Conservation (phyloP, 2,113 vertebrate species). For the Eurystomus gularis region DNA sequence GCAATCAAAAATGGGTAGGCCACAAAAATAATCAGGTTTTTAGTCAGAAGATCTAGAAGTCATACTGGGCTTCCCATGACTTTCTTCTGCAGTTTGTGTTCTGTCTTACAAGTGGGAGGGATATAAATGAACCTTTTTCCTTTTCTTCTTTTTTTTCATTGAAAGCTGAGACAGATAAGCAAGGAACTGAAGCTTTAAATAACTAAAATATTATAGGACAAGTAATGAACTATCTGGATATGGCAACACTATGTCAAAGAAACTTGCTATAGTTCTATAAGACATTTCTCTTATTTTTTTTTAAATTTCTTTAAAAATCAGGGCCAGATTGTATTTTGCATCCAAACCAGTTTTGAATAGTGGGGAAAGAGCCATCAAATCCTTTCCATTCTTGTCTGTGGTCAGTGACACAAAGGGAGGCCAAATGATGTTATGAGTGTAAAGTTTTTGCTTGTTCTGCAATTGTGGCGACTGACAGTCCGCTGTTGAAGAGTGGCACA, state of each 20-base stretch:
- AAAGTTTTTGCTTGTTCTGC: neutral
- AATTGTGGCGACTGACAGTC: neutral
- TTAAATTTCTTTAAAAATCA: neutral
- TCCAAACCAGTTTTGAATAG: neutral
- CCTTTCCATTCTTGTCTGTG: neutral
- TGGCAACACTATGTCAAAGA: neutral
- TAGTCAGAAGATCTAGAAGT: neutral
- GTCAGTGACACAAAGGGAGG: neutral
- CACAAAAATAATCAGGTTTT: neutral
- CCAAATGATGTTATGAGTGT: neutral
- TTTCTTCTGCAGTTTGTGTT: neutral
- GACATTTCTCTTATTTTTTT: neutral
- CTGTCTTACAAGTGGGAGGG: neutral
- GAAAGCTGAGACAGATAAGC: neutral
- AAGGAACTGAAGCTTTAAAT: neutral
- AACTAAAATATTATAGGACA: neutral
- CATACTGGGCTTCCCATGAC: accelerated
- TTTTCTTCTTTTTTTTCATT: neutral
- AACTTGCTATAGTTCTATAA: neutral
- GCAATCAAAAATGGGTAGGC: neutral
- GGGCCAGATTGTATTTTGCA: neutral
- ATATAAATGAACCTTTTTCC: neutral
- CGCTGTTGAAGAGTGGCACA: neutral
- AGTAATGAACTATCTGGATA: neutral
- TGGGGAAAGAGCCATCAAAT: neutral